Evolutionary conservation across 1,140 invertebrate species (phyloP), one percentile per base, ranked within the genome.

Genomic region (Drosophila prosaltans): DNA sequence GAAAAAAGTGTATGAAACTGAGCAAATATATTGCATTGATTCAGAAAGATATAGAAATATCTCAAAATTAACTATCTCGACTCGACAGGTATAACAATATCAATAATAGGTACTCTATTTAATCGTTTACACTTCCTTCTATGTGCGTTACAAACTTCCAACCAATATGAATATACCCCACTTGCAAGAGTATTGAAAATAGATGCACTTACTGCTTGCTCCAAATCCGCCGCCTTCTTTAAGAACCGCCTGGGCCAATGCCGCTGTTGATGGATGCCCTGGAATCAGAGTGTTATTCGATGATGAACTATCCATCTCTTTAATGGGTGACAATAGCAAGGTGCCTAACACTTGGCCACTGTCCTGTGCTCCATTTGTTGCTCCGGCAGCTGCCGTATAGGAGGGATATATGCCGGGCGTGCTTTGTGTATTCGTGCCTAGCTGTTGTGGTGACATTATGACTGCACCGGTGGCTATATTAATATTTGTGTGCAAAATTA

Each of bases 311-410:
- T 97, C 96, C 76, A 94, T 92, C 92, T 95, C 96, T 92, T 96
- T 94, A 67, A 97, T 97, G 1, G 96, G 96, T 2, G 96, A 96
- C 24, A 97, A 92, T 1, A 97, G 94, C 16, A 97, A 81, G 3
- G 94, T 96, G 81, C 96, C 95, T 2, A 96, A 94, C 0, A 96
- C 94, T 1, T 95, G 95, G n/a, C 95, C 92, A 72, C 84, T 81
- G 68, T 84, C 84, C 80, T 89, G 84, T 77, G 95, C 95, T 45
- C 94, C 48, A 72, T 82, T 92, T 45, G 67, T 76, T 73, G 76
- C 94, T 94, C 71, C 94, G 93, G 79, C 69, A 94, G 94, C 74
- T 75, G 81, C 40, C 95, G 94, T 78, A 60, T 80, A 95, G 93
- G 83, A 78, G 43, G 55, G 94, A 93, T 26, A 96, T 94, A 30